Conservation (phyloP, 2,113 vertebrate genomes). For the Uropsilus gracilis region DNA sequence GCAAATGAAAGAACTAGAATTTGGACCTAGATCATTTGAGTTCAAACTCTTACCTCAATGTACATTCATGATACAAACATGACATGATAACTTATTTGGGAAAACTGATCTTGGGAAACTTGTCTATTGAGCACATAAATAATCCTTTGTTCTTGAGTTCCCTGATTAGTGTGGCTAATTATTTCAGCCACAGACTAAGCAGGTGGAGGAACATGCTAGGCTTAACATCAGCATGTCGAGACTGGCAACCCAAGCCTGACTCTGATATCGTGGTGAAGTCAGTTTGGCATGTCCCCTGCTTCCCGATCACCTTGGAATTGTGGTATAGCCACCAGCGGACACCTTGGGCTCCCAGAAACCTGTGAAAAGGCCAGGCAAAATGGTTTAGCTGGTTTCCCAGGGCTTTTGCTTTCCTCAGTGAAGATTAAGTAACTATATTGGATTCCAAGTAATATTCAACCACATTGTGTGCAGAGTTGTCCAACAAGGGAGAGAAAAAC, state of each 20-base stretch:
- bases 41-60: not conserved
- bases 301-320: not conserved
- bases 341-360: not conserved
- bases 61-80: accelerated
- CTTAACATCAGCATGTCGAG: slow-evolving; percentile 48
- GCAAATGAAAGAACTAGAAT: not conserved
- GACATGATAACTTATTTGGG: not conserved
- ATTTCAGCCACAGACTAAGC: not conserved
- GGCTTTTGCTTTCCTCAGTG: not conserved
- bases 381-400: not conserved
- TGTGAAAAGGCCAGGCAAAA: not conserved
- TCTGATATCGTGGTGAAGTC: slow-evolving; percentile 48
- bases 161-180: slow-evolving; percentile 34
- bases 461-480: not conserved
- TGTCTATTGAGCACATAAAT: not conserved
- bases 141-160: slow-evolving; percentile 14
- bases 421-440: not conserved
- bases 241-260: slow-evolving; percentile 24
- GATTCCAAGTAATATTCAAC: not conserved
- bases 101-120: not conserved
- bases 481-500: not conserved
- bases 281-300: not conserved
- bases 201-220: not conserved
- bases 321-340: slow-evolving; percentile 51
- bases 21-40: not conserved